phyloP scores from a whole-genome alignment of 2,797 vertebrate genomes.

The Oophaga sylvatica region DNA sequence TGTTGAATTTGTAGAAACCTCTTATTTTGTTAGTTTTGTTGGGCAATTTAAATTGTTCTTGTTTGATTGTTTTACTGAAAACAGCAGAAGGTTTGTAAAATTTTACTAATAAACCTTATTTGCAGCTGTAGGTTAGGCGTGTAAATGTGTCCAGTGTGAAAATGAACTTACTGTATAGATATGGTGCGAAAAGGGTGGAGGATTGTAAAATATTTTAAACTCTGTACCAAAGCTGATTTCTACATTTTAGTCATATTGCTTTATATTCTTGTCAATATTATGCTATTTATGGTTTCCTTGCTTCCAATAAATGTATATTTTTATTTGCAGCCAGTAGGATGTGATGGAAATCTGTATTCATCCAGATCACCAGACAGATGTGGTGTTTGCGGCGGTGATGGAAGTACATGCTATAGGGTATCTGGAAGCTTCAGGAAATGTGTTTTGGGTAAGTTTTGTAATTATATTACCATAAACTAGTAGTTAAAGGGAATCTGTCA shows the following conservation, averaged over 20 bases:
- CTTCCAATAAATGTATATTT: background rate
- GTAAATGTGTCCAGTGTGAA: background rate
- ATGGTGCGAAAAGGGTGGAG: background rate
- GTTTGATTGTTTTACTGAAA: no score
- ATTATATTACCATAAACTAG: background rate
- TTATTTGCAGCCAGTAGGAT: constrained; percentile 82
- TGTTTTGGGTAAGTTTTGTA: constrained; percentile 72
- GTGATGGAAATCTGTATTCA: constrained; percentile 86
- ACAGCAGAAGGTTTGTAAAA: no score
- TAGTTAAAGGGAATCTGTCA: background rate
- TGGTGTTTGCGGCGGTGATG: constrained; percentile 85
- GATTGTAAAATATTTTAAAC: background rate
- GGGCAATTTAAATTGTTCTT: no score
- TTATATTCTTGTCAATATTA: background rate
- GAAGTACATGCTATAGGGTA: constrained; percentile 84
- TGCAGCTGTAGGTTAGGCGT: no score
- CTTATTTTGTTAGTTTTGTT: no score
- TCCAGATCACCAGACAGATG: constrained; percentile 83
- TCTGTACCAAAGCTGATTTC: no score
- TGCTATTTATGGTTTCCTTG: background rate
- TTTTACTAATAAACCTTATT: no score
- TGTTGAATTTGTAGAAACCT: no score
- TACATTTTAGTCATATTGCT: background rate
- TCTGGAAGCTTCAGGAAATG: constrained; percentile 88
- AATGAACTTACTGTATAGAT: background rate